Base-by-base conservation (phyloP, 2,113 vertebrate species). In the Dinomys branickii region DNA sequence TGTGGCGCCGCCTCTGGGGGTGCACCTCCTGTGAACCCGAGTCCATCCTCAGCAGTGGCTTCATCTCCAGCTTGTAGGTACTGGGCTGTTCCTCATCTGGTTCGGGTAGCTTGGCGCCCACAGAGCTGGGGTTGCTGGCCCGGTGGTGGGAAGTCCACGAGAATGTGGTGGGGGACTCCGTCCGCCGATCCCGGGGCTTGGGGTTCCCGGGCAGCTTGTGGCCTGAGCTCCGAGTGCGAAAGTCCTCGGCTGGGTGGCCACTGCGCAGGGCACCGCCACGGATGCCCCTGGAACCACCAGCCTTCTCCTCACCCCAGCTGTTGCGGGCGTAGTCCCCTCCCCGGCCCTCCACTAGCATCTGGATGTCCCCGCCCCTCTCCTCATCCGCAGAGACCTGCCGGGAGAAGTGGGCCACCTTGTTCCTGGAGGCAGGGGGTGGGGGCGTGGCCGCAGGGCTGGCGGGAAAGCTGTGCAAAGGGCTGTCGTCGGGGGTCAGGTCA, bases 61-160 rank as follows among this genome's bases (percentile, higher is more conserved):
- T 99, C 99, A 99, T 99, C 97, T 99, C 99, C 85, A 99, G 99
- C 97, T 99, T 99, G 0, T 99, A 99, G 96, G 99, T 99, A 94
- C 99, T 99, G 97, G 99, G 98, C 96, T 99, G 98, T 97, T 99
- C 99, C 98, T 99, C 99, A 0, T 99, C 99, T 77, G 99, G 99
- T 98, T 99, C 99, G 7, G 99, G 98, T 97, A 99, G 99, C 97
- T 98, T 99, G 69, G 99, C 98, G 96, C 99, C 99, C 98, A 99
- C 99, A 0, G 99, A 99, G 98, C 99, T 98, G 98, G 99, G 99
- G 98, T 99, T 99, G 97, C 99, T 98, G 85, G 99, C 98, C 97
- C 99, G 99, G 92, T 99, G 99, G 91, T 99, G 99, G 73, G 99
- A 98, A 98, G 99, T 99, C 99, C 99, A 99, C 7, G 99, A 98